These are phyloP conservation scores for Mesoligia furuncula DNA, from an alignment of 2,888 invertebrate species.

Conservation along the genomic window DNA sequence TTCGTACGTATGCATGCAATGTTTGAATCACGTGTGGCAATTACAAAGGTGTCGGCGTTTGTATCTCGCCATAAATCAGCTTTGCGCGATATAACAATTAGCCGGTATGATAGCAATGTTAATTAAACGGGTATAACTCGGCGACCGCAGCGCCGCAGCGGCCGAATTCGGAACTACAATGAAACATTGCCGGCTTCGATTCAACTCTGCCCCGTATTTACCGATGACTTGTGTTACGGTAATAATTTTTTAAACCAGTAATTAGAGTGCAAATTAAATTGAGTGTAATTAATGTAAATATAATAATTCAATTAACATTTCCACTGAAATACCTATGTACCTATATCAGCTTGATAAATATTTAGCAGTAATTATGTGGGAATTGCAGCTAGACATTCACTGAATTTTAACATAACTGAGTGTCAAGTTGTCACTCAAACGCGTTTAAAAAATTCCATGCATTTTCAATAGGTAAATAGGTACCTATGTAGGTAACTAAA, in stretches of 20 bases:
- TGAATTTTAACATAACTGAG: conserved; percentile 6
- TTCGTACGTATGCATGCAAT: conserved; percentile 80
- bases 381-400: conserved; percentile 11
- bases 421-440: conserved; percentile 1
- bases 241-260: conserved; percentile 27
- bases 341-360: conserved; percentile 55
- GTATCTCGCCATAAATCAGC: conserved; percentile 89
- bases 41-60: conserved; percentile 89
- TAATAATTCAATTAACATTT: conserved; percentile 69
- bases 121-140: conserved; percentile 88
- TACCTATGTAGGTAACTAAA: too few species aligned
- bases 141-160: conserved; percentile 76
- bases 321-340: conserved; percentile 52
- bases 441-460: neutral
- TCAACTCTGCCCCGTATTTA: conserved; percentile 36
- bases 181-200: conserved; percentile 40
- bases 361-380: conserved; percentile 30
- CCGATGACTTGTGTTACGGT: conserved; percentile 31
- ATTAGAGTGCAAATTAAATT: conserved; percentile 62
- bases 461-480: neutral
- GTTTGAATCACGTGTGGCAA: conserved; percentile 85
- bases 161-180: conserved; percentile 72
- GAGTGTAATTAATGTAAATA: conserved; percentile 63
- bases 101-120: conserved; percentile 90
- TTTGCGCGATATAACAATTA: conserved; percentile 90